Percentiles rank a stretch among this genome's conserved stretches.
Conservation (phyloP, 2,113 vertebrate species). For the Trachemys scripta region DNA sequence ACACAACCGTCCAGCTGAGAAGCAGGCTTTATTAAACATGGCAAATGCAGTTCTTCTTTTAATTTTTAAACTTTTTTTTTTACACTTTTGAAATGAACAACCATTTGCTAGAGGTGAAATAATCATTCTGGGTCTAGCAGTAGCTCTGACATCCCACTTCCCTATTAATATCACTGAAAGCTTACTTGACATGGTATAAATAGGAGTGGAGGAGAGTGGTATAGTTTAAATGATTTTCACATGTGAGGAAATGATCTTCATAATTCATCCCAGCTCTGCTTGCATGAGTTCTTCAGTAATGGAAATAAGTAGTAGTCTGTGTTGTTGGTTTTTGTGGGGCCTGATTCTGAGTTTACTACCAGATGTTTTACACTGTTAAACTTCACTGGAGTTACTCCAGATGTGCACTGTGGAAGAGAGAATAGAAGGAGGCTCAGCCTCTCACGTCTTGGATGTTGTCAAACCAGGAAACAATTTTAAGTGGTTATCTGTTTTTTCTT, state of each 20-base stretch:
- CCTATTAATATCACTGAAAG: background rate
- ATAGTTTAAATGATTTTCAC: background rate
- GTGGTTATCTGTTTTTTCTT: background rate
- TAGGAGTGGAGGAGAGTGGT: background rate
- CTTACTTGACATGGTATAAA: background rate
- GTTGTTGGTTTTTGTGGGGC: background rate
- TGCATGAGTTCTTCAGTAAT: rapidly evolving
- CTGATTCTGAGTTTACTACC: background rate
- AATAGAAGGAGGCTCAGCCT: background rate
- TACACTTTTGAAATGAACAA: background rate
- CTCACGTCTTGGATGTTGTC: background rate
- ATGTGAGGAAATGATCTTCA: background rate
- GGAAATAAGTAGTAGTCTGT: background rate
- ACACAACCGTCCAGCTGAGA: background rate
- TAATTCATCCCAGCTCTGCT: background rate
- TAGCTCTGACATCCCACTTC: background rate
- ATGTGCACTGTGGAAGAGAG: rapidly evolving
- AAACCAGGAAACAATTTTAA: background rate
- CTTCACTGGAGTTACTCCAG: background rate
- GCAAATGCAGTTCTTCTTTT: background rate
- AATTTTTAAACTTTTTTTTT: background rate
- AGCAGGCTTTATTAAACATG: background rate
- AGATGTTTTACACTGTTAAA: background rate
- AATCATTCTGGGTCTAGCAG: background rate
- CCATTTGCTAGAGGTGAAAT: background rate